These are phyloP conservation scores for Paradoxurus hermaphroditus DNA, from an alignment of 2,113 vertebrate genomes.

Conservation along the genomic window DNA sequence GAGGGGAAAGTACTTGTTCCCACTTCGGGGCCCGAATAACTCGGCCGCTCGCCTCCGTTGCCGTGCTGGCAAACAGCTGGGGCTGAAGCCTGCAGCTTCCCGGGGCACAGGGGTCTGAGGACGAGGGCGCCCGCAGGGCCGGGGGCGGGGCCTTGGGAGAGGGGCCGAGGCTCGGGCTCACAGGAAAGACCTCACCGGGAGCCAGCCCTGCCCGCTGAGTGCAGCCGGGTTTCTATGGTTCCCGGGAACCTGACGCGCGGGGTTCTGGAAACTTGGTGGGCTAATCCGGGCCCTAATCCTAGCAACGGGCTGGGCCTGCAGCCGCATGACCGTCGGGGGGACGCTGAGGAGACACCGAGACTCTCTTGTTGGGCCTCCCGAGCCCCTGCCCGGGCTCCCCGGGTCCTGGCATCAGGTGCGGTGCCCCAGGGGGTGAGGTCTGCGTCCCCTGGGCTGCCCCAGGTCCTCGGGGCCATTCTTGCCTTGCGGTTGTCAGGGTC, in stretches of 20 bases:
- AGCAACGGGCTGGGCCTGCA: conserved; percentile 44
- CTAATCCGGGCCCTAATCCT: conserved; percentile 71
- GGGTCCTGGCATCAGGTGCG: no score
- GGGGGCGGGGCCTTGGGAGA: background rate
- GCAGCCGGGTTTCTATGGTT: conserved; percentile 67
- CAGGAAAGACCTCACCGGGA: background rate
- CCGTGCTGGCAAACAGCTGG: background rate
- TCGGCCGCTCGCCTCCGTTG: background rate
- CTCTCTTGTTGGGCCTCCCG: background rate
- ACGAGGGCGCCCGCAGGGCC: background rate
- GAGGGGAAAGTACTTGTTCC: no score
- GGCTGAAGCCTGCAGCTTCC: background rate
- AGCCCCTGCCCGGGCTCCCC: fast-evolving
- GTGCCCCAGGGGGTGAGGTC: fast-evolving
- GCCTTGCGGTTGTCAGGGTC: conserved; percentile 22
- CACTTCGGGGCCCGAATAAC: fast-evolving
- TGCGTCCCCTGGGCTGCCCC: no score
- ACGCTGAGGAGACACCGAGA: fast-evolving
- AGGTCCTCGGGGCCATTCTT: background rate
- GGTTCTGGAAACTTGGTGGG: conserved; percentile 50
- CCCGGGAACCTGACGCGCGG: background rate
- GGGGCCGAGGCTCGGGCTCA: background rate
- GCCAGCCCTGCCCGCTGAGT: background rate
- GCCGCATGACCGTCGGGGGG: fast-evolving
- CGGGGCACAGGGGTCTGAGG: no score